Evolutionary conservation across 2,888 invertebrate genomes (phyloP).

Genomic region (Drosophila paramelanica): DNA sequence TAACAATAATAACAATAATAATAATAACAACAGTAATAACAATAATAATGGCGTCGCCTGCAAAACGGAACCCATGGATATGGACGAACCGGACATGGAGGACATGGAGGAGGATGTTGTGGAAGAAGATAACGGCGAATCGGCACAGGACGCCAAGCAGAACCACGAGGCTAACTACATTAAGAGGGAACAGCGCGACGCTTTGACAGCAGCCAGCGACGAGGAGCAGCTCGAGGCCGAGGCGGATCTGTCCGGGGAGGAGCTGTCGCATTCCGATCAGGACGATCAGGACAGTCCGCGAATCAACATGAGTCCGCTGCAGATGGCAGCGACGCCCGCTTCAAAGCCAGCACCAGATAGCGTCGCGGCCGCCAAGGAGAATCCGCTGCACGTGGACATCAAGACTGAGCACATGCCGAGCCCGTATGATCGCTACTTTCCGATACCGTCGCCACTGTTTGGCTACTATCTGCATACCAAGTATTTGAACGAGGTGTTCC

Average conservation of each 20-base stretch:
- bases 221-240: slow-evolving; percentile 78
- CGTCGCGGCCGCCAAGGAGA: slow-evolving; percentile 69
- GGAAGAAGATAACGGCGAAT: slow-evolving; percentile 36
- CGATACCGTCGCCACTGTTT: slow-evolving; percentile 85
- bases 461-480: slow-evolving; percentile 88
- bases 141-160: slow-evolving; percentile 40
- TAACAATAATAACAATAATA: slow-evolving; percentile 68
- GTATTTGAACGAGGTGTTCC: slow-evolving; percentile 87
- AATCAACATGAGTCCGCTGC: slow-evolving; percentile 84
- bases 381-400: slow-evolving; percentile 84
- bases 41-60: slow-evolving; percentile 64
- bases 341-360: slow-evolving; percentile 31
- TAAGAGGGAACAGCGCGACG: slow-evolving; percentile 55
- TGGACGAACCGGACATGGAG: slow-evolving; percentile 60
- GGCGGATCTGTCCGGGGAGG: slow-evolving; percentile 68
- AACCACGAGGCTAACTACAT: slow-evolving; percentile 63
- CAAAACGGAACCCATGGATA: slow-evolving; percentile 72
- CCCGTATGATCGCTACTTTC: slow-evolving; percentile 85
- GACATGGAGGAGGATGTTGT: slow-evolving; percentile 45
- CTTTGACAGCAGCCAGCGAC: slow-evolving; percentile 69
- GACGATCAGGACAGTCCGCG: slow-evolving; percentile 80
- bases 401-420: slow-evolving; percentile 84
- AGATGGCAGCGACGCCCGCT: slow-evolving; percentile 60
- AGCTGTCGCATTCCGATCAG: slow-evolving; percentile 71
- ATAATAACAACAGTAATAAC: slow-evolving; percentile 39